A percentile compares a stretch with the other conserved stretches of the same genome.
Evolutionary conservation across 2,113 vertebrate genomes (phyloP).

Genomic region (Clarias gariepinus): DNA sequence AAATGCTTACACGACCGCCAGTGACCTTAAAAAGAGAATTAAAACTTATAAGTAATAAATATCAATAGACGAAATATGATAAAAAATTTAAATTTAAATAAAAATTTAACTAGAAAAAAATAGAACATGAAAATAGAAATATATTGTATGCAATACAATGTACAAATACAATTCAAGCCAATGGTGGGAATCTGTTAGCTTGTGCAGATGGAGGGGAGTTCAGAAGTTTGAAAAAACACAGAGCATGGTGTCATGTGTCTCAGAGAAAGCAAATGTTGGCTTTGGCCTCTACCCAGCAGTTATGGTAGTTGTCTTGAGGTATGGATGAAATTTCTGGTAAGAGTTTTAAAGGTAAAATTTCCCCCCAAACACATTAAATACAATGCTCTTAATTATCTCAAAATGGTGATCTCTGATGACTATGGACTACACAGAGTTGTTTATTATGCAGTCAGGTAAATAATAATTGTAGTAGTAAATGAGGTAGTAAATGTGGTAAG

Average conservation of each 20-base stretch:
- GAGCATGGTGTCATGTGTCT: neutral
- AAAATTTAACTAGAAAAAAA: no score
- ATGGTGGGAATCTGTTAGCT: neutral
- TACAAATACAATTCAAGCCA: no score
- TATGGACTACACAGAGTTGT: neutral
- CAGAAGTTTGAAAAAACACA: neutral
- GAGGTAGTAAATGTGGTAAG: neutral
- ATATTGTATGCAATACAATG: no score
- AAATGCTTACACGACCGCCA: no score
- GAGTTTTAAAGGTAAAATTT: neutral
- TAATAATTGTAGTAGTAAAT: neutral
- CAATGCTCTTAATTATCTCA: neutral
- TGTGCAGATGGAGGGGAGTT: neutral
- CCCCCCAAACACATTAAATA: neutral
- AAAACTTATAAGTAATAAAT: no score
- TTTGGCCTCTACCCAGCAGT: neutral
- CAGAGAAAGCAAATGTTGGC: neutral
- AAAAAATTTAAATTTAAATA: no score
- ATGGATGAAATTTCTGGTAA: neutral
- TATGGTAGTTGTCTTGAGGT: neutral
- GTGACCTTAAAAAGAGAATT: no score
- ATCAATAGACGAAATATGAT: no score
- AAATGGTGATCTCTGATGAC: neutral
- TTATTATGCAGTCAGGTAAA: neutral
- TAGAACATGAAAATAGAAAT: no score